phyloP scores from a whole-genome alignment of 2,797 vertebrate genomes.

The Danio kyathit region DNA sequence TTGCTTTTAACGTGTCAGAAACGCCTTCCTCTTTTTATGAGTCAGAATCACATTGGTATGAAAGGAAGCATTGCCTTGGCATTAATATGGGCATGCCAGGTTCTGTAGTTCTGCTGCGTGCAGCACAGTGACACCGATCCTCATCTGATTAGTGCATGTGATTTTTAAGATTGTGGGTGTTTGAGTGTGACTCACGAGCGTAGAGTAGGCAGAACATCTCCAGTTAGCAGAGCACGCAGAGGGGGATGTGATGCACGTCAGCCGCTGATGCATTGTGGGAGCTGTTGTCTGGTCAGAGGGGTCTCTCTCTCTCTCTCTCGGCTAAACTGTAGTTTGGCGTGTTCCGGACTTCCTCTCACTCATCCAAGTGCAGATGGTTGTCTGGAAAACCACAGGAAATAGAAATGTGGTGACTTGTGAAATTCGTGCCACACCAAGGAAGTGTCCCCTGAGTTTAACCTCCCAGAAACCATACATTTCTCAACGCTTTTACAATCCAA shows the following conservation, averaged over 20 bases:
- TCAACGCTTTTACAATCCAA: no score
- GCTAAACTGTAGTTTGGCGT: conserved; percentile 32
- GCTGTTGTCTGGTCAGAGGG: conserved; percentile 7
- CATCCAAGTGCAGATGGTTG: conserved; percentile 11
- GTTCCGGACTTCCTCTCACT: conserved; percentile 39
- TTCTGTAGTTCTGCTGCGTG: not conserved
- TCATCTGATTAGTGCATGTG: conserved; percentile 41
- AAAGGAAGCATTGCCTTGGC: conserved; percentile 16
- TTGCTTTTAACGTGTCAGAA: not conserved
- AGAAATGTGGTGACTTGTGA: conserved; percentile 21
- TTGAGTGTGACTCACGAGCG: conserved; percentile 72
- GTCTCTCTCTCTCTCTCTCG: conserved; percentile 11
- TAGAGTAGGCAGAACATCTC: conserved; percentile 66
- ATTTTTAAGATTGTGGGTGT: conserved; percentile 41
- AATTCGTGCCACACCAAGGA: not conserved
- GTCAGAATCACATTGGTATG: not conserved
- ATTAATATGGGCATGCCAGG: not conserved
- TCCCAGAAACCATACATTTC: not conserved
- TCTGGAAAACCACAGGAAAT: conserved; percentile 38
- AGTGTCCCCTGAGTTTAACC: not conserved
- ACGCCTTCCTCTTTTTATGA: not conserved
- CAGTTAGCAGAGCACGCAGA: conserved; percentile 67
- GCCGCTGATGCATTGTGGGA: conserved; percentile 19
- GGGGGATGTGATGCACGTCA: conserved; percentile 73
- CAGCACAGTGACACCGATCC: conserved; percentile 32